A percentile compares a stretch with the other conserved stretches of the same genome.
These are phyloP conservation scores for Drosophila helvetica DNA, from an alignment of 2,888 invertebrate genomes.

Conservation along the genomic window DNA sequence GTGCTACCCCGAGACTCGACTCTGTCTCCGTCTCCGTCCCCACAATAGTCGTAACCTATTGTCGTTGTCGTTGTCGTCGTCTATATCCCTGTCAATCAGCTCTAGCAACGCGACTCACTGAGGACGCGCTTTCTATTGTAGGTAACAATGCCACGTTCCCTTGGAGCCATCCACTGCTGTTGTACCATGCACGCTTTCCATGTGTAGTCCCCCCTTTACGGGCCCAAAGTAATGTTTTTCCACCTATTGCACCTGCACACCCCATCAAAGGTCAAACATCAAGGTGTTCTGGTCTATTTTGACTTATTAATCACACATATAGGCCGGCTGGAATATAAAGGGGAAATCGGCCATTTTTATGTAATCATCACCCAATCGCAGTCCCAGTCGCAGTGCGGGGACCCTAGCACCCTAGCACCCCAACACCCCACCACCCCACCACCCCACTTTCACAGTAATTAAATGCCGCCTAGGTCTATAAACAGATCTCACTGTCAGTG, in stretches of 20 bases:
- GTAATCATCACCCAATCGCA: conserved; percentile 21
- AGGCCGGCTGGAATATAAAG: conserved; percentile 3
- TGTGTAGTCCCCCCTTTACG: conserved; percentile 57
- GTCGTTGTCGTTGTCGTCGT: conserved; percentile 18
- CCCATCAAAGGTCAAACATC: conserved; percentile 60
- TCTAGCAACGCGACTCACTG: conserved; percentile 44
- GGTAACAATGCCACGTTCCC: conserved; percentile 53
- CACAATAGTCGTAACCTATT: conserved; percentile 2
- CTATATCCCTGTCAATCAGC: conserved; percentile 67
- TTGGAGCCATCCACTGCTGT: conserved; percentile 31
- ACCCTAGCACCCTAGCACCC: background rate
- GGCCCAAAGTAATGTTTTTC: conserved; percentile 34
- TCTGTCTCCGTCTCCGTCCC: background rate
- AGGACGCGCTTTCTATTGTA: conserved; percentile 61
- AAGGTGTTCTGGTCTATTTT: conserved; percentile 16
- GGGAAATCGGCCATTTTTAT: conserved; percentile 21
- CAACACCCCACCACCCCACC: background rate
- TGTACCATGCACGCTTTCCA: conserved; percentile 40
- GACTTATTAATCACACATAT: conserved; percentile 30
- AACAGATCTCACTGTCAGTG: conserved; percentile 74
- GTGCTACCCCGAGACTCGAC: conserved; percentile 14
- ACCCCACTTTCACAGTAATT: conserved; percentile 42
- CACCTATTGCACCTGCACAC: conserved; percentile 24
- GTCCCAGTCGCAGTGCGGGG: conserved; percentile 1
- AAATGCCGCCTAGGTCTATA: conserved; percentile 71